Evolutionary conservation across 2,113 vertebrate species (phyloP).

Genomic region (Bos javanicus): DNA sequence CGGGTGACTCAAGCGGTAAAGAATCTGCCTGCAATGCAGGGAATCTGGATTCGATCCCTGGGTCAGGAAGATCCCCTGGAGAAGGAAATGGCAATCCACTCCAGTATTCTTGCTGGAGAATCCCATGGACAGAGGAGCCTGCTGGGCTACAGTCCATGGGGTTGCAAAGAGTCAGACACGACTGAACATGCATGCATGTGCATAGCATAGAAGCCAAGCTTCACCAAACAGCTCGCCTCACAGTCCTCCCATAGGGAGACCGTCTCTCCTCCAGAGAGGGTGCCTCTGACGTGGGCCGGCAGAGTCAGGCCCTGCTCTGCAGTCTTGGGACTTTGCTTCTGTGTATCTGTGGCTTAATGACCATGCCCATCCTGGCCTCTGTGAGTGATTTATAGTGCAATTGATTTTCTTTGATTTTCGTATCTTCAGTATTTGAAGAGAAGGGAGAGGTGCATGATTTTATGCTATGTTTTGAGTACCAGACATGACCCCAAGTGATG

Average conservation of each 20-base stretch:
- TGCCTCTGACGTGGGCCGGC: fast-evolving
- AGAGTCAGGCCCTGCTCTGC: neutral
- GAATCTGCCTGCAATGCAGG: neutral
- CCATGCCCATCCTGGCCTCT: neutral
- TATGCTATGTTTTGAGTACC: neutral
- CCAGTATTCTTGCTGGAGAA: neutral
- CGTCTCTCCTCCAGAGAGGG: neutral
- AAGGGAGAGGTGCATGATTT: neutral
- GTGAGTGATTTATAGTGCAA: neutral
- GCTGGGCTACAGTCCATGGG: neutral
- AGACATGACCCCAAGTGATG: neutral
- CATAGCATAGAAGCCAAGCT: neutral
- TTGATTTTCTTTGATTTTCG: neutral
- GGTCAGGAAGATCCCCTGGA: neutral
- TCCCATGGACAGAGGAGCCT: neutral
- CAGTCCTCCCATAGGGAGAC: too few relatives aligned
- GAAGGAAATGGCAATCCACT: neutral
- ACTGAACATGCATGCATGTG: neutral
- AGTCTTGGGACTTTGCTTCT: neutral
- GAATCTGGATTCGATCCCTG: neutral
- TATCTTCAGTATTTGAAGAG: neutral
- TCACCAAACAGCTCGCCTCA: fast-evolving
- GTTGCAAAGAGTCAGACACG: neutral
- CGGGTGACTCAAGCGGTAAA: neutral
- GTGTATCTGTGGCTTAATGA: neutral